Evolutionary conservation across 1,140 invertebrate species (phyloP), one percentile per base, ranked within the genome.

Genomic region (Schlechtendalia chinensis): DNA sequence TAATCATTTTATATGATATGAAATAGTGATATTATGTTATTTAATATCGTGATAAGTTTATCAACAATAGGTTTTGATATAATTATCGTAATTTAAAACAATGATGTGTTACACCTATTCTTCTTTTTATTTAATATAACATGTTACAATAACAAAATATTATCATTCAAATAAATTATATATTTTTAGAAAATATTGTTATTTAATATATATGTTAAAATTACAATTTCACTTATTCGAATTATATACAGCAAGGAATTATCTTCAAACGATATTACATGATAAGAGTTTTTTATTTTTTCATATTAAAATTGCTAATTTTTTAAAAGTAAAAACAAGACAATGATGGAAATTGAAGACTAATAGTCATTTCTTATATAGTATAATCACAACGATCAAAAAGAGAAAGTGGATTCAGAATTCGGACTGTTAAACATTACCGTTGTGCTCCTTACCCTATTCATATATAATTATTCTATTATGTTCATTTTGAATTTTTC

Each of bases 341-440:
- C 71, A 56, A 74, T 56, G 50, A 19, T 58, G 29, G 8, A 75
- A 75, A 56, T 75, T 12, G 22, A 32, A 72, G 39, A 10, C 39
- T 50, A 16, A 2, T n/a, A n/a, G 72, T 75, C 32, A 61, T 77
- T 77, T 77, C 32, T 12, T 77, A 50, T 63, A 75, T 19, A 77
- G 11, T 63, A 27, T 17, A 79, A 61, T 50, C 75, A 61, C 10
- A 50, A 63, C 58, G 61, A 79, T n/a, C n/a, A 61, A 79, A 79
- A 79, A 79, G 75, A 79, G 75, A 79, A 79, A 79, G 75, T 79
- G 58, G 14, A 16, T 45, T 61, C 17, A 63, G 58, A 79, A 63
- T 79, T 79, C 75, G 58, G 58, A 61, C 75, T 61, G 54, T 75
- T 75, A 27, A 61, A 59, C 75, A 79, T 79, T 79, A 79, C 58